phyloP scores from a whole-genome alignment of 2,797 vertebrate genomes.

The Leptoclinus maculatus region DNA sequence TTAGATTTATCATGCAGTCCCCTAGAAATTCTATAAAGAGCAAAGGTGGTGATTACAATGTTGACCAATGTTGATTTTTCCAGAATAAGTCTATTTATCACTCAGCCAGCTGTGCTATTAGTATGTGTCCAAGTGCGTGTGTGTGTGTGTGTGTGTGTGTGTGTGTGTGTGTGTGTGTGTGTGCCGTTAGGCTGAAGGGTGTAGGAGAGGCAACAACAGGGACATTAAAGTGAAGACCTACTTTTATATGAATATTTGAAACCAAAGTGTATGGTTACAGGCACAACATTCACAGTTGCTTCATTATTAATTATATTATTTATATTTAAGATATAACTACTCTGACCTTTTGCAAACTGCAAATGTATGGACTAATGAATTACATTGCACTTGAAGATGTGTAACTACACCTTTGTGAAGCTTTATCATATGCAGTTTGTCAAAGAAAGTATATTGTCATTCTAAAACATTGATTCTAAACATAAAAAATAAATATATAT shows the following conservation, averaged over 20 bases:
- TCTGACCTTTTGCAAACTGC: background rate
- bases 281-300: background rate
- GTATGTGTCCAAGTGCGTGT: constrained; percentile 16
- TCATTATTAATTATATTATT: background rate
- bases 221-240: background rate
- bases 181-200: background rate
- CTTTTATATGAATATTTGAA: background rate
- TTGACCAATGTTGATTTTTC: constrained; percentile 93
- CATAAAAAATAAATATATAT: too few relatives aligned
- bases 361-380: background rate
- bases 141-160: background rate
- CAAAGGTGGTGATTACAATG: constrained; percentile 92
- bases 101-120: constrained; percentile 79
- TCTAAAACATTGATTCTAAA: background rate
- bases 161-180: constrained; percentile 2
- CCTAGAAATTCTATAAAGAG: constrained; percentile 93
- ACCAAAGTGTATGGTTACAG: background rate
- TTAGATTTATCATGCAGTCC: constrained; percentile 93
- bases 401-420: background rate
- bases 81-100: constrained; percentile 93
- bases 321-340: background rate
- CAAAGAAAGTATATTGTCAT: background rate
- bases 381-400: background rate
- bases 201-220: background rate
- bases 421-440: background rate